phyloP scores from a whole-genome alignment of 1,140 invertebrate genomes.

The Cydia fagiglandana region DNA sequence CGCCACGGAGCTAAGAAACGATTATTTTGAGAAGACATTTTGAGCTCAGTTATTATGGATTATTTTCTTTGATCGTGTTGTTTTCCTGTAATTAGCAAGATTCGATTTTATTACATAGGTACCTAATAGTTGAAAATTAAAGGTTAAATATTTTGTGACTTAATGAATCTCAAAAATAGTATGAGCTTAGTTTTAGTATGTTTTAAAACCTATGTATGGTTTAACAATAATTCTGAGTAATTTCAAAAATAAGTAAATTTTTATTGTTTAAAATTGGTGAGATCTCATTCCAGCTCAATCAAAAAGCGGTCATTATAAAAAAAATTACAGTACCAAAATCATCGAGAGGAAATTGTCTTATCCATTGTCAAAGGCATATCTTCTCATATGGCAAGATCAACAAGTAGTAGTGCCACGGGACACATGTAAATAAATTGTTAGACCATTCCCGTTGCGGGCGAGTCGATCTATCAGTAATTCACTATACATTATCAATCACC shows the following conservation, averaged over 20 bases:
- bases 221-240: no score
- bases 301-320: no score
- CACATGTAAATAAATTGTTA: constrained; percentile 77
- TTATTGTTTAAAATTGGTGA: no score
- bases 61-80: constrained; percentile 14
- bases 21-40: constrained; percentile 47
- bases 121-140: no score
- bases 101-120: no score
- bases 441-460: constrained; percentile 60
- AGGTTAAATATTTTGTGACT: no score
- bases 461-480: constrained; percentile 75
- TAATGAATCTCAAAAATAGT: no score
- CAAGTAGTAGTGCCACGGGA: constrained; percentile 66
- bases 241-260: no score
- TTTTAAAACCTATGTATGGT: no score
- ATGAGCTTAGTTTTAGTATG: no score
- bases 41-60: background rate
- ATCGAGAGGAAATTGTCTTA: constrained; percentile 3
- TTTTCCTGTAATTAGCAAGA: constrained; percentile 21
- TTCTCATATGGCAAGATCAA: constrained; percentile 66
- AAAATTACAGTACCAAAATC: background rate
- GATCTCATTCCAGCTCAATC: no score
- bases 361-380: constrained; percentile 11
- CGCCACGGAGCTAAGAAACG: constrained; percentile 31
- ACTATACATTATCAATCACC: constrained; percentile 76